These are phyloP conservation scores for Scomber scombrus DNA, from an alignment of 2,113 vertebrate genomes.

Conservation along the genomic window DNA sequence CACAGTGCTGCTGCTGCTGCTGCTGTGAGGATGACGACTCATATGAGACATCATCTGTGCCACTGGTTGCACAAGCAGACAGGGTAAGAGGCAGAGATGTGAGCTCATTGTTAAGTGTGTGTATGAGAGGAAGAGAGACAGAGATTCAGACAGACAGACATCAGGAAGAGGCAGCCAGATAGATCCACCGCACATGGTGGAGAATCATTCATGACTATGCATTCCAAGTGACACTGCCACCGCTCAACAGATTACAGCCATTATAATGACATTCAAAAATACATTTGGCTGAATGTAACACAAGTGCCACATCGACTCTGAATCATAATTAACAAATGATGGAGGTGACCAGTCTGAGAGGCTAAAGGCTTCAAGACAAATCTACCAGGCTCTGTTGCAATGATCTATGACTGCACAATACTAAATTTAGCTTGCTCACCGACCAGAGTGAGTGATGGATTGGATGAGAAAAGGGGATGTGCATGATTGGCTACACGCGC, in stretches of 20 bases:
- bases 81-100: constrained; percentile 31
- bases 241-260: constrained; percentile 47
- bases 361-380: constrained; percentile 1
- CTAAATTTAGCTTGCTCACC: constrained; percentile 56
- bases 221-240: constrained; percentile 43
- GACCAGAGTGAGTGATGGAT: constrained; percentile 64
- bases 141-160: constrained; percentile 42
- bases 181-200: constrained; percentile 38
- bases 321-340: constrained; percentile 10
- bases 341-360: neutral
- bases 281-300: constrained; percentile 13
- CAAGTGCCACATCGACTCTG: constrained; percentile 1
- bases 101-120: constrained; percentile 19
- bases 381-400: constrained; percentile 20
- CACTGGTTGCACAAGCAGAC: constrained; percentile 72
- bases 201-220: constrained; percentile 41
- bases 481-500: constrained; percentile 62
- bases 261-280: constrained; percentile 41
- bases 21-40: constrained; percentile 51
- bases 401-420: constrained; percentile 23
- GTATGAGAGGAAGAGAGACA: constrained; percentile 6
- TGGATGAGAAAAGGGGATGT: constrained; percentile 61
- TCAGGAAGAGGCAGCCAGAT: constrained; percentile 38
- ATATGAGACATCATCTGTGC: constrained; percentile 58
- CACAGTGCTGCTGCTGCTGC: constrained; percentile 29